A percentile compares a stretch with the other conserved stretches of the same genome.
Conservation (phyloP, 2,797 vertebrate species). For the Limnodromus scolopaceus region DNA sequence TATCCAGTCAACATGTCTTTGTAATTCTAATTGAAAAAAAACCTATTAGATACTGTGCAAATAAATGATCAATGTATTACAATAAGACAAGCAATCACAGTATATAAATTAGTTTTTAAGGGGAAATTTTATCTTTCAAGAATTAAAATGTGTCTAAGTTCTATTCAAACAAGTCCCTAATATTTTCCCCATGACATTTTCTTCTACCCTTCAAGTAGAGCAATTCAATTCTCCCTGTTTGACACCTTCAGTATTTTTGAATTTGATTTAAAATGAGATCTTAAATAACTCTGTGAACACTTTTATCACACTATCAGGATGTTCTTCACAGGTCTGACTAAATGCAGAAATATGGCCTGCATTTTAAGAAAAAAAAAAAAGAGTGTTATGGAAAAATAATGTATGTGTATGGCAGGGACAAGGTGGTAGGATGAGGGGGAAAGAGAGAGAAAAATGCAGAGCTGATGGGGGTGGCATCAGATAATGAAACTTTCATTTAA, state of each 20-base stretch:
- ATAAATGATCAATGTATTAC: background rate
- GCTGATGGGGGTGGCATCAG: background rate
- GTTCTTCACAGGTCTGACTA: conserved; percentile 8
- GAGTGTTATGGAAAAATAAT: background rate
- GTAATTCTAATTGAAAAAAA: background rate
- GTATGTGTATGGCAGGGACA: background rate
- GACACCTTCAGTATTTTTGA: background rate
- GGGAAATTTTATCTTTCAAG: background rate
- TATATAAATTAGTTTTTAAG: background rate
- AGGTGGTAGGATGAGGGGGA: background rate
- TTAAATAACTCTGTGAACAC: background rate
- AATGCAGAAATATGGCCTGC: background rate
- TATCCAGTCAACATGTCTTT: background rate
- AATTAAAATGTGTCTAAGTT: background rate
- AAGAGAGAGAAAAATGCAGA: background rate
- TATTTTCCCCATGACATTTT: background rate
- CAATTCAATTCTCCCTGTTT: background rate
- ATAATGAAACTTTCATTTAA: background rate
- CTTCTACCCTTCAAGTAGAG: background rate
- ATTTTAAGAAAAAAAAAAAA: background rate
- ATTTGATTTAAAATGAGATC: background rate
- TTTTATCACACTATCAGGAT: background rate
- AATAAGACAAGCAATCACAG: background rate
- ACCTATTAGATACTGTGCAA: background rate
- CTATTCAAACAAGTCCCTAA: background rate